phyloP scores from a whole-genome alignment of 2,888 invertebrate genomes.

The Cactoblastis cactorum region DNA sequence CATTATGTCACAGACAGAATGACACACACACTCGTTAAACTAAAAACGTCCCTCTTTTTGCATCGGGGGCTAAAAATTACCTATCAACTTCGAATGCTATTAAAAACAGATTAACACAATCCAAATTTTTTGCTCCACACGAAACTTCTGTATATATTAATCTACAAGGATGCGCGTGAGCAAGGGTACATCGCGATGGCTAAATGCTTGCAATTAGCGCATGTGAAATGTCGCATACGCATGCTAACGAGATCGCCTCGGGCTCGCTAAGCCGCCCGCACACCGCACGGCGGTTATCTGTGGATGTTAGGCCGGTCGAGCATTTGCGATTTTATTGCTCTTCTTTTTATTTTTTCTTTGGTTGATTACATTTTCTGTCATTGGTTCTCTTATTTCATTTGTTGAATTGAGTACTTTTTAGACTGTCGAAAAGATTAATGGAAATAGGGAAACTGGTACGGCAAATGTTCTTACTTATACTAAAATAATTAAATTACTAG shows the following conservation, averaged over 20 bases:
- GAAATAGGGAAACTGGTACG: no score
- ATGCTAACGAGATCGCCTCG: conserved; percentile 73
- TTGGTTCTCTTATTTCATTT: no score
- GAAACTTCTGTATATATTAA: conserved; percentile 19
- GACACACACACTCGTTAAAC: no score
- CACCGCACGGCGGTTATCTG: conserved; percentile 21
- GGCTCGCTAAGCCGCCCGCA: conserved; percentile 33
- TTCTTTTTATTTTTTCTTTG: conserved; percentile 18
- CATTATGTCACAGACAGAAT: no score
- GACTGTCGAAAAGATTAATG: no score
- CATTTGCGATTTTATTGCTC: conserved; percentile 13
- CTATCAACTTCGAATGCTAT: no score
- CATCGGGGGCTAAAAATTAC: no score
- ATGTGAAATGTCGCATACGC: conserved; percentile 76
- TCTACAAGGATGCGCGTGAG: conserved; percentile 50
- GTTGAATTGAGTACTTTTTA: no score
- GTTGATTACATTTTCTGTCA: no score
- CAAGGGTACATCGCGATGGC: conserved; percentile 70
- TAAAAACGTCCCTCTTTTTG: no score
- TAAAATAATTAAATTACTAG: no score
- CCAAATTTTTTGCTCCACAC: not conserved
- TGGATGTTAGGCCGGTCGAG: not conserved
- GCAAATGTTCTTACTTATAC: no score
- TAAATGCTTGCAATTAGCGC: conserved; percentile 76
- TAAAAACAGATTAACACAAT: not conserved